These are phyloP conservation scores for Caenorhabditis drosophilae DNA, from an alignment of 2,888 invertebrate species.

Conservation along the genomic window DNA sequence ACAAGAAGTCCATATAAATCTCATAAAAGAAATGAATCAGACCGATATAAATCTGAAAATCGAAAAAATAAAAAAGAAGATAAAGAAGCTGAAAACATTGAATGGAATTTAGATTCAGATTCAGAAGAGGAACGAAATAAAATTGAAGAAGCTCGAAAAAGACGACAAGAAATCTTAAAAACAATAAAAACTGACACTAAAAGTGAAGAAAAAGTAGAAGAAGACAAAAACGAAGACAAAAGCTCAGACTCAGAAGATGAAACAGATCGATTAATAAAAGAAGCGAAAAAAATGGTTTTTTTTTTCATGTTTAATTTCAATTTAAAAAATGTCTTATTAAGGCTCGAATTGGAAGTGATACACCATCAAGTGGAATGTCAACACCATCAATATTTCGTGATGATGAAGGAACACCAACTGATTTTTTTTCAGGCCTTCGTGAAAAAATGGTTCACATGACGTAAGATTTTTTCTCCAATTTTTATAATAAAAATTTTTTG, in stretches of 20 bases:
- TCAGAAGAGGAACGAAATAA: slow-evolving; percentile 57
- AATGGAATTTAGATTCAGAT: slow-evolving; percentile 52
- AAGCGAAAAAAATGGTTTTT: slow-evolving; percentile 33
- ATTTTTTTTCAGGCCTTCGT: slow-evolving; percentile 58
- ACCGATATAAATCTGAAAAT: slow-evolving; percentile 1
- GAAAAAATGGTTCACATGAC: slow-evolving; percentile 60
- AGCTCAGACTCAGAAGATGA: slow-evolving; percentile 32
- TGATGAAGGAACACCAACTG: slow-evolving; percentile 47
- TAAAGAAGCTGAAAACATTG: slow-evolving; percentile 23
- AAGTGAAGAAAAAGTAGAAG: neutral
- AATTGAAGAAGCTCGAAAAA: slow-evolving; percentile 54
- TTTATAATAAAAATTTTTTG: neutral
- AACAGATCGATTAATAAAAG: slow-evolving; percentile 21
- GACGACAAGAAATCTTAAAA: slow-evolving; percentile 42
- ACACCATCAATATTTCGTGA: slow-evolving; percentile 27
- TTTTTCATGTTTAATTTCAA: neutral
- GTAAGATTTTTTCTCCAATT: slow-evolving; percentile 1
- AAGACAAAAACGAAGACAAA: slow-evolving; percentile 9
- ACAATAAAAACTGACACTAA: slow-evolving; percentile 18
- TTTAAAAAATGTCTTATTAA: slow-evolving; percentile 18
- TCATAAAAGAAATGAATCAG: slow-evolving; percentile 11
- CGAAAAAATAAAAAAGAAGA: slow-evolving; percentile 8
- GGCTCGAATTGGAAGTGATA: slow-evolving; percentile 37
- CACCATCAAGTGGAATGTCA: slow-evolving; percentile 38
- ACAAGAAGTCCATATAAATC: slow-evolving; percentile 13